Percentiles rank a stretch among this genome's conserved stretches.
Evolutionary conservation across 2,888 invertebrate species (phyloP).

Genomic region (Drosophila nigricruria): DNA sequence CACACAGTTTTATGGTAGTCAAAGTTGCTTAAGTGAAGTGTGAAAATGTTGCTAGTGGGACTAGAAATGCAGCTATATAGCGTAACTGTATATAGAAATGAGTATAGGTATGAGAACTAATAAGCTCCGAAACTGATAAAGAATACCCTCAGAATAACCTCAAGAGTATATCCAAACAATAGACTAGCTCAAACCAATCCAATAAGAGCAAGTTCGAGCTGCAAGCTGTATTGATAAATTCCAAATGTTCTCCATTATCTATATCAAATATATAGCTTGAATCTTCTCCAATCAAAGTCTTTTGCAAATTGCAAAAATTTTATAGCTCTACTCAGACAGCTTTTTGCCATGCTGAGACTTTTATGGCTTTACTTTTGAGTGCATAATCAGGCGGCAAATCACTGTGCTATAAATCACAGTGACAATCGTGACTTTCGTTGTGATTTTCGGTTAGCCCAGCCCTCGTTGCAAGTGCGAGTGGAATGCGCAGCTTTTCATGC

Average conservation of each 20-base stretch:
- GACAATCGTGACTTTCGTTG: slow-evolving; percentile 52
- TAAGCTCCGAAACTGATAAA: too few species aligned
- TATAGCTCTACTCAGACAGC: background rate
- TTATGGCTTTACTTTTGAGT: background rate
- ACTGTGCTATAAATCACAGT: slow-evolving; percentile 66
- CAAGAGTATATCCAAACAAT: too few species aligned
- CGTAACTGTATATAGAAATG: background rate
- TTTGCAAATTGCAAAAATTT: slow-evolving; percentile 2
- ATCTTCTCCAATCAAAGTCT: background rate
- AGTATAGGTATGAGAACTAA: background rate
- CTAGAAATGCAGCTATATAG: background rate
- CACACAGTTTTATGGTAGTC: slow-evolving; percentile 27
- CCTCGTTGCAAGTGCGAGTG: slow-evolving; percentile 42
- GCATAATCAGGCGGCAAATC: slow-evolving; percentile 45
- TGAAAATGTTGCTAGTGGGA: background rate
- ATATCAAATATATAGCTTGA: background rate
- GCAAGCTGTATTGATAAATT: background rate
- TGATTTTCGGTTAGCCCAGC: slow-evolving; percentile 49
- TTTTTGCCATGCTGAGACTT: slow-evolving; percentile 5
- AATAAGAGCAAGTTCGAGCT: background rate
- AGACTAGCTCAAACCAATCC: background rate
- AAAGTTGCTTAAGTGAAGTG: background rate
- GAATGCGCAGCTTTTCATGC: slow-evolving; percentile 74
- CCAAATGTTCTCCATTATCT: background rate
- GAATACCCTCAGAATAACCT: too few species aligned